Base-by-base conservation (phyloP, 1,140 invertebrate species). In the Matsumurasca onukii region DNA sequence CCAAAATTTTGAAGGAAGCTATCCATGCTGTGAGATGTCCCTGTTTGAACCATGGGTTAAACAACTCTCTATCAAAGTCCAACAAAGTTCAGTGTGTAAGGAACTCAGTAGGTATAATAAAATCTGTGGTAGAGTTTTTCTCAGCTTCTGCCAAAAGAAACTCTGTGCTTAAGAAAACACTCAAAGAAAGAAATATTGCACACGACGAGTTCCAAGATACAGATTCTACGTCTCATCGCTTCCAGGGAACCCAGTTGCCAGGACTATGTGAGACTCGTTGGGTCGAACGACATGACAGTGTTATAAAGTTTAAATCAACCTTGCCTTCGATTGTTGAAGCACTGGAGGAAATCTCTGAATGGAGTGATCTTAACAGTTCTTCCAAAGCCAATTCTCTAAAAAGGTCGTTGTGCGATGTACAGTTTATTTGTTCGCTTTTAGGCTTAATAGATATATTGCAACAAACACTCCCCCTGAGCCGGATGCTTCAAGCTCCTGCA, bases 11-110 rank as follows among this genome's bases (percentile, higher is more conserved):
- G 52, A 72, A 70, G 52, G 55, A 68, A 48, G 72, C 69, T 15
- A 70, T 68, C 45, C 69, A 74, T 64, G 75, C 74, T 27, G 48
- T 70, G 31, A 57, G 70, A 62, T 70, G 48, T 39, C 73, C 72
- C n/a, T 76, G 75, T 63, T 69, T 55, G 31, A 74, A 73, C 68
- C 72, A 77, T 69, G 29, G 63, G 27, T 64, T 75, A 29, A 77
- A 75, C 68, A 68, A 72, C 34, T 75, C 70, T 20, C 55, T 77
- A 17, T 61, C 69, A 25, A 70, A 57, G 55, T 73, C 71, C 17
- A 69, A 57, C 5, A 73, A 69, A 17, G 49, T 52, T 5, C 9
- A 12, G 20, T 12, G 20, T 22, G 20, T 52, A 5, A 12, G 20
- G 22, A 52, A 70, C 69, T 39, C 71, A 31, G 61, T 73, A 15